A percentile compares a stretch with the other conserved stretches of the same genome.
phyloP scores from a whole-genome alignment of 2,888 invertebrate genomes.

The Acleris holmiana region DNA sequence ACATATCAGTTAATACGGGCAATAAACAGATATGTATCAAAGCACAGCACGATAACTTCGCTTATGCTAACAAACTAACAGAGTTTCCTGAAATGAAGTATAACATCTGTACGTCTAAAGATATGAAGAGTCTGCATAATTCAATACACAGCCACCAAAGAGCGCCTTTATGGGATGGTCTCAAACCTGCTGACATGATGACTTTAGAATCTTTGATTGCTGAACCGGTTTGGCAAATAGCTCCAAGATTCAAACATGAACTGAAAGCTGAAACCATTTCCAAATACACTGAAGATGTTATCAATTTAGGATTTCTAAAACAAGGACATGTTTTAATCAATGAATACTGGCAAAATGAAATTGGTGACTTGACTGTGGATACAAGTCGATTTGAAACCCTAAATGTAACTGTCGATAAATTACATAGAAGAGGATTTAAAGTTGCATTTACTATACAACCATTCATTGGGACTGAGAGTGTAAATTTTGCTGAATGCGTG shows the following conservation, averaged over 20 bases:
- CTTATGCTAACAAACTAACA: constrained; percentile 88
- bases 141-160: constrained; percentile 88
- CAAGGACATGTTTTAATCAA: constrained; percentile 92
- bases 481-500: constrained; percentile 92
- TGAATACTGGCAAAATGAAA: constrained; percentile 92
- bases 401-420: constrained; percentile 90
- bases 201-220: constrained; percentile 90
- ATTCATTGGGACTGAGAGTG: constrained; percentile 93
- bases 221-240: constrained; percentile 95
- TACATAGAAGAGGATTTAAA: constrained; percentile 93
- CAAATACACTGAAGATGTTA: constrained; percentile 93
- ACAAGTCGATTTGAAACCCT: constrained; percentile 89
- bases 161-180: constrained; percentile 91
- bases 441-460: constrained; percentile 96
- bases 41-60: constrained; percentile 91
- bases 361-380: constrained; percentile 95
- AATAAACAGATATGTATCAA: constrained; percentile 90
- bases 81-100: constrained; percentile 90
- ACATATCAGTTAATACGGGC: constrained; percentile 88
- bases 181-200: constrained; percentile 90
- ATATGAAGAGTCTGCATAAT: constrained; percentile 91
- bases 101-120: constrained; percentile 91
- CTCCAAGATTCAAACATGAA: constrained; percentile 86
- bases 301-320: constrained; percentile 90
- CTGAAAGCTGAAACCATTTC: constrained; percentile 89